These are phyloP conservation scores for Callaeas wilsoni DNA, from an alignment of 2,113 vertebrate genomes.

Conservation along the genomic window DNA sequence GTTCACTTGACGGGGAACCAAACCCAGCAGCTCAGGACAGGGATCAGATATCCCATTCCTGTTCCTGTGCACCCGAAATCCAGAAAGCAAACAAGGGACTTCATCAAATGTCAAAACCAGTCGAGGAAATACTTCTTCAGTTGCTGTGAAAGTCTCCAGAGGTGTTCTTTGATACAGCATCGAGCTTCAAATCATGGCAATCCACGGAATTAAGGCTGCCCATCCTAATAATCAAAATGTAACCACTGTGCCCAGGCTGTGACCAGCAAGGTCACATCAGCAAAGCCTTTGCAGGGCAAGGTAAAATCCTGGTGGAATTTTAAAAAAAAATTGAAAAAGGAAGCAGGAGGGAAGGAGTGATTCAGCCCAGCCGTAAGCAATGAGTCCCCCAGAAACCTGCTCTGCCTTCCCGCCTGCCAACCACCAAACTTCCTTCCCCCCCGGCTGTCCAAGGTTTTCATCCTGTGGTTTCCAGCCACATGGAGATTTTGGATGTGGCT, in stretches of 20 bases:
- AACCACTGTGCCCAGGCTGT: neutral
- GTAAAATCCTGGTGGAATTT: neutral
- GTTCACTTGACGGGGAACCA: neutral
- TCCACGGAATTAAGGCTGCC: neutral
- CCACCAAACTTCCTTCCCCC: neutral
- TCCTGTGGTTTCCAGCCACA: conserved; percentile 25
- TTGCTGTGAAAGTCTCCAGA: neutral
- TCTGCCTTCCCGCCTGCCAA: neutral
- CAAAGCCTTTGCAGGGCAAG: neutral
- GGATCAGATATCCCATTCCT: neutral
- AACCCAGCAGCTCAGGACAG: neutral
- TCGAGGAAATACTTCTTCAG: neutral
- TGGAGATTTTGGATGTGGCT: conserved; percentile 10
- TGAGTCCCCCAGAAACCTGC: neutral
- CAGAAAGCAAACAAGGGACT: neutral
- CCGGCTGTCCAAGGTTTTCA: neutral
- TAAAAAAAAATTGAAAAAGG: neutral
- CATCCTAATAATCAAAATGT: neutral
- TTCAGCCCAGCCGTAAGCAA: neutral
- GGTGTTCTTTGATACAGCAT: neutral
- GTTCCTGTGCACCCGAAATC: neutral
- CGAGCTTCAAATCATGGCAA: rapidly evolving
- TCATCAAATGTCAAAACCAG: neutral
- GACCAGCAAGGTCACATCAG: neutral
- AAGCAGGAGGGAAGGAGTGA: neutral